Conservation (phyloP, 2,888 invertebrate species). For the Pterostichus madidus region DNA sequence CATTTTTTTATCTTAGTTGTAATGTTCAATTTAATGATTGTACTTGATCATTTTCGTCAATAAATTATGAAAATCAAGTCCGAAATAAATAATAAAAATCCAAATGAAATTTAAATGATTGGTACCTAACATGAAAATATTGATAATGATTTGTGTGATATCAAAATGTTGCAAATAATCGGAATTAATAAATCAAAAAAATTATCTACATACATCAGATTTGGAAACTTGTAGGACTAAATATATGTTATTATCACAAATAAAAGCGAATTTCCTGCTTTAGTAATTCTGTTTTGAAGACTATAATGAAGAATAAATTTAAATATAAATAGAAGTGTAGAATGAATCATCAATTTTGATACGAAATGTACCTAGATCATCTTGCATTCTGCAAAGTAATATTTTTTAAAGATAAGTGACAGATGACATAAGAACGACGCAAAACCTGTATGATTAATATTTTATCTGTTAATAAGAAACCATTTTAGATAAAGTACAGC, state of each 20-base stretch:
- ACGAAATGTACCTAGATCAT: slow-evolving; percentile 39
- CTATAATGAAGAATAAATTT: background rate
- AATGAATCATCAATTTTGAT: slow-evolving; percentile 32
- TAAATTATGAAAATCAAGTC: too few species aligned
- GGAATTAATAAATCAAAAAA: background rate
- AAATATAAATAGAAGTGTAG: background rate
- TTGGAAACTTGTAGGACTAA: background rate
- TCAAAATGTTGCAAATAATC: too few species aligned
- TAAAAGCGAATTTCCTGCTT: slow-evolving; percentile 1
- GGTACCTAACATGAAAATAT: too few species aligned
- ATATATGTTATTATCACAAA: background rate
- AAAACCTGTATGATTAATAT: slow-evolving; percentile 36
- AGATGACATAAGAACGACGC: slow-evolving; percentile 31
- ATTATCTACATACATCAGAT: slow-evolving; percentile 7
- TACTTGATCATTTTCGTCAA: too few species aligned
- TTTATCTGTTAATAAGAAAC: slow-evolving; percentile 55
- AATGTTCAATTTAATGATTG: too few species aligned
- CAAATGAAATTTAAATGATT: too few species aligned
- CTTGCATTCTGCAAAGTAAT: slow-evolving; percentile 19
- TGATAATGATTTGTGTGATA: too few species aligned
- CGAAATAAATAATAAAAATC: too few species aligned
- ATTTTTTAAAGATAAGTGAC: slow-evolving; percentile 31
- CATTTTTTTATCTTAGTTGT: too few species aligned
- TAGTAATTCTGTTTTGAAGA: background rate
- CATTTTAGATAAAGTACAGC: slow-evolving; percentile 35